phyloP scores from a whole-genome alignment of 2,797 vertebrate genomes.

The Salarias fasciatus region DNA sequence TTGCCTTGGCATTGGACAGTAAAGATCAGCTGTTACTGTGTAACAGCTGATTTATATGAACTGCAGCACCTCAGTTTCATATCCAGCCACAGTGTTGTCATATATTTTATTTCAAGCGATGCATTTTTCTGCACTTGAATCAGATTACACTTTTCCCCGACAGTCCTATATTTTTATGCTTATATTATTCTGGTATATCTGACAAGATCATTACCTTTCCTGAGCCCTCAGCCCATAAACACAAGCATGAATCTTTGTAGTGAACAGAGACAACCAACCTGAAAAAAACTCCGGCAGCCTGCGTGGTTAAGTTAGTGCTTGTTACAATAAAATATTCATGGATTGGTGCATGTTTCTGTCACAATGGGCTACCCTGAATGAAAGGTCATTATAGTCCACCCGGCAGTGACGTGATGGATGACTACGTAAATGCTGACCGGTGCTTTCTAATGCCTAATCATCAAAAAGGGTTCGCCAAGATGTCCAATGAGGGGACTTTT shows the following conservation, averaged over 20 bases:
- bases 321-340: slow-evolving; percentile 51
- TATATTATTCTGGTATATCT: neutral
- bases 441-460: slow-evolving; percentile 41
- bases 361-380: slow-evolving; percentile 21
- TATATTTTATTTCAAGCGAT: slow-evolving; percentile 7
- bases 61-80: neutral
- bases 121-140: neutral
- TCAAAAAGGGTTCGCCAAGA: slow-evolving; percentile 36
- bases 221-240: neutral
- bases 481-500: slow-evolving; percentile 1
- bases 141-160: neutral
- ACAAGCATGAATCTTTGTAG: neutral
- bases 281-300: neutral
- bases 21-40: slow-evolving; percentile 22
- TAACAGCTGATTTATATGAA: slow-evolving; percentile 11
- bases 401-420: slow-evolving; percentile 60
- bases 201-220: neutral
- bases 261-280: neutral
- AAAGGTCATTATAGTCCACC: slow-evolving; percentile 54
- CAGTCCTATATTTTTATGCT: neutral
- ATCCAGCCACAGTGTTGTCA: slow-evolving; percentile 1
- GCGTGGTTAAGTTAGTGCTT: slow-evolving; percentile 16
- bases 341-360: slow-evolving; percentile 18
- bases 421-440: slow-evolving; percentile 57
- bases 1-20: slow-evolving; percentile 21